Conservation (phyloP, 2,113 vertebrate species). For the Bubo bubo region DNA sequence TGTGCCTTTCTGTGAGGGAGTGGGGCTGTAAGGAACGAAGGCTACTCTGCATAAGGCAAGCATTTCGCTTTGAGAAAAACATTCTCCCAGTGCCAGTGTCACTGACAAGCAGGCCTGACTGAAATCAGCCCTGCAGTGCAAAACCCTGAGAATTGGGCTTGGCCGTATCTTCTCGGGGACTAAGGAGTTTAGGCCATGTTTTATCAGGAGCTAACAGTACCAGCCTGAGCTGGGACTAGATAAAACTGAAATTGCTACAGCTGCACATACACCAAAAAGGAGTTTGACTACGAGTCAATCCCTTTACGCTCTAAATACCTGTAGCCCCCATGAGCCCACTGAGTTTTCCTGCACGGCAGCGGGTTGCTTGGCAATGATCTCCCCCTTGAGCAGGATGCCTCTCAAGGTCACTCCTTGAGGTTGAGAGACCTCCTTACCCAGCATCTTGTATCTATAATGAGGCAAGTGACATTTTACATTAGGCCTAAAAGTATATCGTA, state of each 20-base stretch:
- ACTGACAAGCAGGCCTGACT: neutral
- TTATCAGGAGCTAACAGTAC: neutral
- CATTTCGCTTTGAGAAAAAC: neutral
- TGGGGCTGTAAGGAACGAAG: neutral
- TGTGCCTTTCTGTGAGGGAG: neutral
- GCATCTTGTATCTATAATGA: neutral
- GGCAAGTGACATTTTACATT: neutral
- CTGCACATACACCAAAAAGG: neutral
- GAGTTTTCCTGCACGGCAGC: neutral
- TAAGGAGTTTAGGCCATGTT: neutral
- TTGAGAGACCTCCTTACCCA: neutral
- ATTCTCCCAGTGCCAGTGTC: neutral
- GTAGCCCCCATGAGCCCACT: neutral
- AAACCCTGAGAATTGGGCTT: neutral
- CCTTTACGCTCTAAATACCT: neutral
- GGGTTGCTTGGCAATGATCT: accelerated
- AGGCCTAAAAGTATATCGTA: neutral
- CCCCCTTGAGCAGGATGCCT: neutral
- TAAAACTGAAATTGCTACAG: neutral
- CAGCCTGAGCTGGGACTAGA: neutral
- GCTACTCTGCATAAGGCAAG: neutral
- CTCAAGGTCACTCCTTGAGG: neutral
- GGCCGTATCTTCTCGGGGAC: accelerated
- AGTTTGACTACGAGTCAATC: accelerated
- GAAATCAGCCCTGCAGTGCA: neutral